Conservation (phyloP, 2,888 invertebrate species). For the Euproctis similis region DNA sequence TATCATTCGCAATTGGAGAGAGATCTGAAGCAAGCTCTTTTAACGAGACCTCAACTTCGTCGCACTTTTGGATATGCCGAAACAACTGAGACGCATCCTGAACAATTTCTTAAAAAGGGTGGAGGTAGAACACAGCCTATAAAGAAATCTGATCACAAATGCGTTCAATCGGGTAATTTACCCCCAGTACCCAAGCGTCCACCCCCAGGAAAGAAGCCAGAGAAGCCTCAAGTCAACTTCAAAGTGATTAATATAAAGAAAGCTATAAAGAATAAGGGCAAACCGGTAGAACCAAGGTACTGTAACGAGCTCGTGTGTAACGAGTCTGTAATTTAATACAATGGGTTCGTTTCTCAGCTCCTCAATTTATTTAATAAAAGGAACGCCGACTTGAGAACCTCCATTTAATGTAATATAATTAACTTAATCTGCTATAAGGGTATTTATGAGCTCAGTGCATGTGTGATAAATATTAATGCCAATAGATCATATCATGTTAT, state of each 20-base stretch:
- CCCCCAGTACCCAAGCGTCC: slow-evolving; percentile 67
- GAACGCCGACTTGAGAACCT: too few relatives aligned
- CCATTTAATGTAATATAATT: too few relatives aligned
- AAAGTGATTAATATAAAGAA: slow-evolving; percentile 77
- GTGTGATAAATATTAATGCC: too few relatives aligned
- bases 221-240: slow-evolving; percentile 68
- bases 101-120: slow-evolving; percentile 78
- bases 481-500: too few relatives aligned
- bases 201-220: slow-evolving; percentile 39
- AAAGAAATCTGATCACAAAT: slow-evolving; percentile 54
- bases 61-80: slow-evolving; percentile 82
- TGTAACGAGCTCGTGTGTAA: too few relatives aligned
- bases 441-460: too few relatives aligned
- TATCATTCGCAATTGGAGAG: slow-evolving; percentile 71
- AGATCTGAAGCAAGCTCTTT: slow-evolving; percentile 48
- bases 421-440: too few relatives aligned
- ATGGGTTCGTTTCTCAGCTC: too few relatives aligned
- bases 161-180: slow-evolving; percentile 45
- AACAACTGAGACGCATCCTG: slow-evolving; percentile 75
- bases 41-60: slow-evolving; percentile 60
- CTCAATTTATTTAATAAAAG: too few relatives aligned
- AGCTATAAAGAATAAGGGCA: slow-evolving; percentile 70
- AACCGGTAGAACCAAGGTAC: slow-evolving; percentile 70
- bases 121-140: slow-evolving; percentile 63
- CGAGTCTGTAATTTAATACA: too few relatives aligned